phyloP scores from a whole-genome alignment of 2,113 vertebrate species.

The Calyptommatus sinebrachiatus region DNA sequence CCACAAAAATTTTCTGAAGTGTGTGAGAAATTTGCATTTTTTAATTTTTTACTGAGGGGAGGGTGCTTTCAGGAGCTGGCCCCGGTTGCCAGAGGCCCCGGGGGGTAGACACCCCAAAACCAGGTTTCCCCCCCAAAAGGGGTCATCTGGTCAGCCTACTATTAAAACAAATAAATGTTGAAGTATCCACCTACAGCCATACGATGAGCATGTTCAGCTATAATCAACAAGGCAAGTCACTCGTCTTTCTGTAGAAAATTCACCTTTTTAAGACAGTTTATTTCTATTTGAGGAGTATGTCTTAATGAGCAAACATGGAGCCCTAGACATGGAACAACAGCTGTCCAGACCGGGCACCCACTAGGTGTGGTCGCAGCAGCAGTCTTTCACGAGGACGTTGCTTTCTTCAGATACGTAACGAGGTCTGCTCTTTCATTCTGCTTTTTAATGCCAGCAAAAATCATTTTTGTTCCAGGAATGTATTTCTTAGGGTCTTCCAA shows the following conservation, averaged over 20 bases:
- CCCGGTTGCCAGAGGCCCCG: too few species aligned
- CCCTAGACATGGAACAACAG: constrained; percentile 11
- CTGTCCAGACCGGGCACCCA: constrained; percentile 38
- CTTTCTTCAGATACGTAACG: constrained; percentile 80
- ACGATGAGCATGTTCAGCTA: background rate
- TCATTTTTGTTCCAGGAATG: constrained; percentile 85
- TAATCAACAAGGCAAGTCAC: background rate
- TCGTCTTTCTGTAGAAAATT: constrained; percentile 4
- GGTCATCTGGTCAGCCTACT: too few species aligned
- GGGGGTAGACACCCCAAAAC: too few species aligned
- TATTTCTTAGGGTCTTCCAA: constrained; percentile 90
- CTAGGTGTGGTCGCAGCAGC: constrained; percentile 27
- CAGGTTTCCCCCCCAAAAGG: too few species aligned
- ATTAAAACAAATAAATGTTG: background rate
- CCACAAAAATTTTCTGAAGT: too few species aligned
- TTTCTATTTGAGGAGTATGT: constrained; percentile 44
- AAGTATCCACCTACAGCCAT: background rate
- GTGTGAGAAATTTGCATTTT: too few species aligned
- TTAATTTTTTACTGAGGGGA: too few species aligned
- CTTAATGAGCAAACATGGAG: constrained; percentile 38
- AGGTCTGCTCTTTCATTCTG: constrained; percentile 80
- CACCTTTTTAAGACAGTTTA: constrained; percentile 35
- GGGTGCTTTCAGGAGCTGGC: too few species aligned
- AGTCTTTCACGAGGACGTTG: constrained; percentile 69
- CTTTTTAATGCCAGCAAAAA: constrained; percentile 88